Evolutionary conservation across 2,797 vertebrate species (phyloP).

Genomic region (Tadarida brasiliensis): DNA sequence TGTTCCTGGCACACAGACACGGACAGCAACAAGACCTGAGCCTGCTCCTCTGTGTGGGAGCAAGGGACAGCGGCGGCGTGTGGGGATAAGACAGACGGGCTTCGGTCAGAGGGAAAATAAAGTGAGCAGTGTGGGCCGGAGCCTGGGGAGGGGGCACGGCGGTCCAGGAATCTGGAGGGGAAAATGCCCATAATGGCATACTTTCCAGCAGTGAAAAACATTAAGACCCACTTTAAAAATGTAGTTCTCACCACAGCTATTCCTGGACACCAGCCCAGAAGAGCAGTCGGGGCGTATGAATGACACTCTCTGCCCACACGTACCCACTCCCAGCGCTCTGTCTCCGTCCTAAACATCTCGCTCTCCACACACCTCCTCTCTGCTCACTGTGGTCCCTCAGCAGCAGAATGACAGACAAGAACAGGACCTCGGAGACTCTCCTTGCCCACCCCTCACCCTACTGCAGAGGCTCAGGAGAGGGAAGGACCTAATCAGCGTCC

Average conservation of each 20-base stretch:
- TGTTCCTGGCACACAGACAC: neutral
- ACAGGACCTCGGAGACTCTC: neutral
- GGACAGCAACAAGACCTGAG: neutral
- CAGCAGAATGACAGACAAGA: neutral
- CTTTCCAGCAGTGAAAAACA: constrained; percentile 85
- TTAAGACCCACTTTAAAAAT: constrained; percentile 84
- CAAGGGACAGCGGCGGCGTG: constrained; percentile 63
- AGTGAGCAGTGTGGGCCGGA: constrained; percentile 69
- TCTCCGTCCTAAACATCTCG: constrained; percentile 48
- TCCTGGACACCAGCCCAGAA: constrained; percentile 81
- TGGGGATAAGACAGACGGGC: constrained; percentile 64
- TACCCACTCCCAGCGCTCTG: constrained; percentile 35
- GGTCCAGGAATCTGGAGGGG: constrained; percentile 73
- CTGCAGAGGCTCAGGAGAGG: neutral
- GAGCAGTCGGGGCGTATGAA: constrained; percentile 69
- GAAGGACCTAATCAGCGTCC: neutral
- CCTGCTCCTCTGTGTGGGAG: neutral
- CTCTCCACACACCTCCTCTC: neutral
- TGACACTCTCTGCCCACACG: constrained; percentile 72
- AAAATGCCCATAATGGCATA: constrained; percentile 83
- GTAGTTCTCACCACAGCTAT: constrained; percentile 83
- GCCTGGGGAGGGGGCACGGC: constrained; percentile 41
- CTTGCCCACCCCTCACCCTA: neutral
- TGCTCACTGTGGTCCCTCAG: neutral
- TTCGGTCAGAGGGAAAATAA: constrained; percentile 69